Base-by-base conservation (phyloP, 2,797 vertebrate species). In the Spatula versicolor region DNA sequence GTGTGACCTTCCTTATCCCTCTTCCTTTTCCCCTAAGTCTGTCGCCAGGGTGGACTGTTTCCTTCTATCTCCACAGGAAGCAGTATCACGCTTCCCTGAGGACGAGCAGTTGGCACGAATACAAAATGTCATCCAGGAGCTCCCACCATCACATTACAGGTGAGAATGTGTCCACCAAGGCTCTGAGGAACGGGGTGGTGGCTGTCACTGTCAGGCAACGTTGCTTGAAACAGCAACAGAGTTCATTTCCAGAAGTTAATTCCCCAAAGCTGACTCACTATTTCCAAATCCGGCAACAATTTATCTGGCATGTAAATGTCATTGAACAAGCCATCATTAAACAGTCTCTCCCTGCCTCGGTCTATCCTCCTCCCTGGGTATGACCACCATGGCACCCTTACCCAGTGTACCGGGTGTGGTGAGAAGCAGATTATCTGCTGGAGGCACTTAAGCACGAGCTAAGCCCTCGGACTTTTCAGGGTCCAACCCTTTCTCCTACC, bases 71-170 rank as follows among this genome's bases (percentile, higher is more conserved):
- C 35, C 26, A 4, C 97, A 99, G 99, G 98, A 99, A 78, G 98
- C 98, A 1, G 97, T 99, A 72, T 98, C 98, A 1, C 97, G 87
- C 78, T 97, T 98, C 94, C 98, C 98, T 0, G 98, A 98, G 91
- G 98, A 99, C 14, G 98, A 99, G 89, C 98, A 99, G 88, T 96
- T 99, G 95, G 95, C 97, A 83, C 97, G 98, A 95, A 98, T 99
- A 94, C 99, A 99, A 94, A 98, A 97, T 96, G 98, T 98, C 97
- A 98, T 99, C 97, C 98, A 98, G 97, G 98, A 99, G 93, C 98
- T 99, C 71, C 99, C 99, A 4, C 97, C 96, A 11, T 96, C 99
- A 12, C 99, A 99, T 97, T 99, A 99, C 97, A 99, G 99, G 99
- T 99, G 97, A 98, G 97, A 94, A 13, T 1, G 4, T 6, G 18